Evolutionary conservation across 1,140 invertebrate genomes (phyloP), one percentile per base, ranked within the genome.

Genomic region (Drosophila gunungcola): DNA sequence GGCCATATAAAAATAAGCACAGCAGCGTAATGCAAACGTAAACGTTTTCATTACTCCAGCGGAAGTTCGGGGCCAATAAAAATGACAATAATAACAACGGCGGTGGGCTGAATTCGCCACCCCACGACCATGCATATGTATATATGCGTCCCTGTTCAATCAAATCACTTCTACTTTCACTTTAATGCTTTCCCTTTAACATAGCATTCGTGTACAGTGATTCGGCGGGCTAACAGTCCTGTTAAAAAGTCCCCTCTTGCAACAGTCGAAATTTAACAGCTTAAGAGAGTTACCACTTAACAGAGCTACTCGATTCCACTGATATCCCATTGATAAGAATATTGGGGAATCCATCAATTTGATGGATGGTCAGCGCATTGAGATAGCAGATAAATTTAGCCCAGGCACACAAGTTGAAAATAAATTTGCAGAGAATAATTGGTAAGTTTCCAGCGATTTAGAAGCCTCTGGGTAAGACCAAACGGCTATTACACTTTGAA

Each of bases 41-140:
- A 89, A 88, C 75, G 84, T 73, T 89, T 88, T 88, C 83, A 89
- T 88, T 88, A 83, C 83, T 77, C 46, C 57, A 54, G 53, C 79
- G 76, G 56, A 89, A 88, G 81, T 89, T 77, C 46, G 62, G 72
- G 58, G 63, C 52, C 72, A 88, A 88, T 88, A 88, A 88, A 88
- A 88, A 83, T 83, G 76, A 83, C 79, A 89, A 89, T 89, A 86
- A 83, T 80, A 76, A 68, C 55, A 34, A 39, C 13, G 58, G 27
- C n/a, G 46, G 48, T 27, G 52, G 43, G 11, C 4, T 4, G 29
- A 13, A 57, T 13, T 49, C 52, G 11, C 43, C 60, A n/a, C 45
- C 68, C n/a, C 25, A 1, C 13, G 3, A 0, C 21, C 10, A 13
- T 25, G 43, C 43, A 45, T 6, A 46, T 27, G 38, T 46, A 29